Evolutionary conservation across 2,888 invertebrate genomes (phyloP), one percentile per base, ranked within the genome.

Genomic region (Carabus problematicus): DNA sequence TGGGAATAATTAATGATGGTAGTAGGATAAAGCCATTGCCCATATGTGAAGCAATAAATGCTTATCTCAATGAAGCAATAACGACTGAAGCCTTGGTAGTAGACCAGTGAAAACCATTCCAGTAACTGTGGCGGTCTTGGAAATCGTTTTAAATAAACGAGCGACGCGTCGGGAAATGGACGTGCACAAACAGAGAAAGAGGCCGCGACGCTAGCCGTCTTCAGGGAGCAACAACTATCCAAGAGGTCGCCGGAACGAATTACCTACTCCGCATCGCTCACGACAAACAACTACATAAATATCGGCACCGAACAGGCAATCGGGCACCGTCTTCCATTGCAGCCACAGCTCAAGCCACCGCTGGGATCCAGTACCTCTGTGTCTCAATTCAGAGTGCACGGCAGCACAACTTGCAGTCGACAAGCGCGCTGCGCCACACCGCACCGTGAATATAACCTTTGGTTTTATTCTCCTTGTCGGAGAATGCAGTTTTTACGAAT

Each of bases 231-330:
- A 69, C 69, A 69, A 69, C 62, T 69, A 54, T 61, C 69, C 55
- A 52, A 29, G 39, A 41, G 39, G 56, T 39, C 56, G 69, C 69
- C 47, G 40, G 45, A 69, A 62, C 69, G 62, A 69, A 69, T 69
- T 69, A 69, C 62, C 55, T 39, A 43, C 39, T 39, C 55, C 55
- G 40, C 69, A 69, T 69, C 56, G 69, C 69, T 62, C 69, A 69
- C 69, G 69, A 69, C 69, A 69, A 69, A 69, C 69, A 69, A 69
- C 69, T 62, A 62, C 61, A 69, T 69, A 69, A 69, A 69, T 69
- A 69, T 61, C 29, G 40, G 40, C 14, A 16, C 52, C 18, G 16
- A 18, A 16, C 52, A 12, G 18, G 52, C 19, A 52, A 52, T 16
- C 16, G 19, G n/a, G 16, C 19, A 16, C 52, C n/a, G 52, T 29